These are phyloP conservation scores for Galemys pyrenaicus DNA, from an alignment of 2,113 vertebrate species.

Conservation along the genomic window DNA sequence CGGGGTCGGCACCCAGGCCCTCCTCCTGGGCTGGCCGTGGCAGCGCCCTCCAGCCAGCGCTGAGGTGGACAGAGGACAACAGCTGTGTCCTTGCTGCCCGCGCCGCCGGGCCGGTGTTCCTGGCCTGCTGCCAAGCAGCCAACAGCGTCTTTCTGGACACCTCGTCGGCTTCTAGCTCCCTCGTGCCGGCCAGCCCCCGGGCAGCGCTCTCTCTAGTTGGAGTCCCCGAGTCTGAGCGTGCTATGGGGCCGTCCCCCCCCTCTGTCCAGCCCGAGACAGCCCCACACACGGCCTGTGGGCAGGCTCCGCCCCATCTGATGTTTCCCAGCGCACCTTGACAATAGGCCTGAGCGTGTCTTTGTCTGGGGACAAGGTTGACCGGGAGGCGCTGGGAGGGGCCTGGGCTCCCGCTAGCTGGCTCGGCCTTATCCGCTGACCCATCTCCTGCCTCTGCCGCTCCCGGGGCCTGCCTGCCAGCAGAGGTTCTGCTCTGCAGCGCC, in stretches of 20 bases:
- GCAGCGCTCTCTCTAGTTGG: slow-evolving; percentile 42
- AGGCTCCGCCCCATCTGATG: slow-evolving; percentile 72
- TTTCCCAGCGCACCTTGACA: slow-evolving; percentile 79
- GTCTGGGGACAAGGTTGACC: slow-evolving; percentile 54
- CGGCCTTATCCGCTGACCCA: slow-evolving; percentile 63
- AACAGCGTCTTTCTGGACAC: slow-evolving; percentile 18
- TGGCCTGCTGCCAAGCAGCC: neutral
- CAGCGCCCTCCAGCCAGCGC: neutral
- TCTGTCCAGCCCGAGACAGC: too few species aligned
- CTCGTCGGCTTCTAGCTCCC: neutral
- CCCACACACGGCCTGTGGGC: slow-evolving; percentile 48
- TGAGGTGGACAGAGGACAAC: neutral
- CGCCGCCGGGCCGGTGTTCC: too few species aligned
- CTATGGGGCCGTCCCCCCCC: too few species aligned
- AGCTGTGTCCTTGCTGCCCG: too few species aligned
- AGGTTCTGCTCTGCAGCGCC: slow-evolving; percentile 51
- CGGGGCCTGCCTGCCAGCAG: neutral
- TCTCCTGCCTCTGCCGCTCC: slow-evolving; percentile 57
- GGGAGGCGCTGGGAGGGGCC: slow-evolving; percentile 62
- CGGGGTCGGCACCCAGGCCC: too few species aligned
- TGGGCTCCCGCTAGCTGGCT: neutral
- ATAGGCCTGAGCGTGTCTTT: slow-evolving; percentile 73
- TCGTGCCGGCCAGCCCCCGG: slow-evolving; percentile 3
- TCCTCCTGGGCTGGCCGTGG: neutral
- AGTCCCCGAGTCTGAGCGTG: slow-evolving; percentile 58